Evolutionary conservation across 2,797 vertebrate genomes (phyloP), one percentile per base, ranked within the genome.

Genomic region (Podarcis lilfordi): DNA sequence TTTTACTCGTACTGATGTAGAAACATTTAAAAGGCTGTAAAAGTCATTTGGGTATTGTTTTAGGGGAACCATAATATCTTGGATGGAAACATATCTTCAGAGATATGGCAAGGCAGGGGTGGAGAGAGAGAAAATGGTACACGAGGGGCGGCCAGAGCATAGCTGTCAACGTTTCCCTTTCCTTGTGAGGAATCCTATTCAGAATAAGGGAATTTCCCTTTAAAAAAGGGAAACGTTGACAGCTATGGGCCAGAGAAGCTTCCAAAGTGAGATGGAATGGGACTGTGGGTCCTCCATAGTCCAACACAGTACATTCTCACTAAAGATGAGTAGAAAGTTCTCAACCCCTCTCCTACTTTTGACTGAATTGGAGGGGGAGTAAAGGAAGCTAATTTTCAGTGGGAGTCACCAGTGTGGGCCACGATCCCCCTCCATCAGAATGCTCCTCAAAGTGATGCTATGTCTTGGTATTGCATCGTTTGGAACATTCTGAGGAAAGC

Each of bases 11-110:
- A 35, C 87, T 88, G 23, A 81, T 86, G 32, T 55, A 75, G 74
- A 79, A 23, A 0, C 40, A 89, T 93, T 91, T 85, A 79, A 32
- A 88, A 86, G 23, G 5, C 1, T 19, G 77, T 89, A 89, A 86
- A 89, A 89, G 2, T 23, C 17, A 85, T 92, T 5, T 50, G 37
- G 10, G 13, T 27, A 89, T 88, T 83, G 9, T 61, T 90, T 90
- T 29, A 68, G 10, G 64, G 91, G 25, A 94, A 74, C 9, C 82
- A 93, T 13, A 0, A 89, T 6, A 64, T 64, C 6, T 87, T 87
- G 84, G 29, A 81, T 76, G 59, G 27, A 50, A 85, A 77, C 4
- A 68, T n/a, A 55, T 80, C 4, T 32, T 29, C 75, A 82, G 29
- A 75, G 79, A 81, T 69, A 55, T 15, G 61, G 29, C 43, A 23